These are phyloP conservation scores for Crematogaster levior DNA, from an alignment of 2,888 invertebrate species.

Conservation along the genomic window DNA sequence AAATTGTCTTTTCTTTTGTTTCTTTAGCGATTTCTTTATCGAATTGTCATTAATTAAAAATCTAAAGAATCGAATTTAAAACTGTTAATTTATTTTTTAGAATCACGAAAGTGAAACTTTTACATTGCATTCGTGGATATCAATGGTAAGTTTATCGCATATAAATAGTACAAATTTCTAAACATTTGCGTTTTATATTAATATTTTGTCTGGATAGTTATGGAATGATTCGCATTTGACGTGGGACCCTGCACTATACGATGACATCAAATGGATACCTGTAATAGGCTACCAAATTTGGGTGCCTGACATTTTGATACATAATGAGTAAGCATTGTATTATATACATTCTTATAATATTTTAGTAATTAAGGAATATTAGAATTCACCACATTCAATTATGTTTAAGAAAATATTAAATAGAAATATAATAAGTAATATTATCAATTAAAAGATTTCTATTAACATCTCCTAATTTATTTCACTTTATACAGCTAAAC, in stretches of 20 bases:
- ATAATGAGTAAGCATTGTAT: slow-evolving; percentile 87
- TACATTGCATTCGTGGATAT: slow-evolving; percentile 83
- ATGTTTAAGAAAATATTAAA: not conserved
- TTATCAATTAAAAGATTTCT: not conserved
- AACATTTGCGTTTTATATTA: not conserved
- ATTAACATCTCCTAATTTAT: not conserved
- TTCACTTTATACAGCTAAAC: not conserved
- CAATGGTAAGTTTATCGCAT: slow-evolving; percentile 72
- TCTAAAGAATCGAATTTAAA: not conserved
- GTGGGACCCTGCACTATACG: slow-evolving; percentile 91
- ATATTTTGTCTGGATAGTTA: slow-evolving; percentile 82
- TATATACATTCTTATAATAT: not conserved
- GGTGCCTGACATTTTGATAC: slow-evolving; percentile 91
- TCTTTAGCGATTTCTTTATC: not conserved
- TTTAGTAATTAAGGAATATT: too few species aligned
- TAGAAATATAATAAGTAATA: not conserved
- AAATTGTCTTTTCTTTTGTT: not conserved
- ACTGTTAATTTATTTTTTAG: slow-evolving; percentile 57
- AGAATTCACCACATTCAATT: too few species aligned
- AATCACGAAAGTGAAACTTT: slow-evolving; percentile 81
- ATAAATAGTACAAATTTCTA: slow-evolving; percentile 11
- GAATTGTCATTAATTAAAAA: not conserved
- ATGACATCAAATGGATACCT: slow-evolving; percentile 87
- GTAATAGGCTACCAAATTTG: slow-evolving; percentile 90
- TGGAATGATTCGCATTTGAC: slow-evolving; percentile 90